Percentiles rank a stretch among this genome's conserved stretches.
phyloP scores from a whole-genome alignment of 2,888 invertebrate species.

The Synergus itoensis region DNA sequence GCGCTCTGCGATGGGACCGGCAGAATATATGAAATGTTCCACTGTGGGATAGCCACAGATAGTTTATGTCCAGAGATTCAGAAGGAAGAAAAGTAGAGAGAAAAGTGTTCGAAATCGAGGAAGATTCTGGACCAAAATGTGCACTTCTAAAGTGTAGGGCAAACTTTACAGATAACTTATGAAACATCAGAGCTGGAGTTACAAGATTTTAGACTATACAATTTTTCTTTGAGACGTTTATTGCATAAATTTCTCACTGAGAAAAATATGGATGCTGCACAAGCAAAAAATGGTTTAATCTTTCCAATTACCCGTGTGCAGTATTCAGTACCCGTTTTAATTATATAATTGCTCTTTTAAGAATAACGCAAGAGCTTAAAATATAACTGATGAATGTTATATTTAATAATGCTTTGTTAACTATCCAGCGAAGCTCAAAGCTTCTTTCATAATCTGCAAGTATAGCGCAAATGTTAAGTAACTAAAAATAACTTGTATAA shows the following conservation, averaged over 20 bases:
- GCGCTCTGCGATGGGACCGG: slow-evolving; percentile 20
- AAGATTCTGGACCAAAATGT: slow-evolving; percentile 12
- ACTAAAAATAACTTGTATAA: too few relatives aligned
- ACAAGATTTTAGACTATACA: background rate
- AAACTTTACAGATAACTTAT: slow-evolving; percentile 14
- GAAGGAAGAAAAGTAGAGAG: slow-evolving; percentile 27
- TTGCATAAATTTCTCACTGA: background rate
- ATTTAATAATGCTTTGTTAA: too few relatives aligned
- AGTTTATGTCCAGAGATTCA: slow-evolving; percentile 22
- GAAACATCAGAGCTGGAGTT: background rate
- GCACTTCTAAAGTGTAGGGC: slow-evolving; percentile 6
- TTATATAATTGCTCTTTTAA: too few relatives aligned
- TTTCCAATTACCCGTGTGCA: too few relatives aligned
- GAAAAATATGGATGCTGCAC: too few relatives aligned
- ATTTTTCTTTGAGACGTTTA: background rate
- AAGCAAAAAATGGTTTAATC: too few relatives aligned
- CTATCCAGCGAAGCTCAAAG: too few relatives aligned
- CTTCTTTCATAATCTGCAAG: too few relatives aligned
- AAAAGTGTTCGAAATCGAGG: background rate
- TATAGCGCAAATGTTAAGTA: too few relatives aligned
- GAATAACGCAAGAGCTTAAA: too few relatives aligned
- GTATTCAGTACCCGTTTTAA: too few relatives aligned
- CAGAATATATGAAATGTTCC: slow-evolving; percentile 17
- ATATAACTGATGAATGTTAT: too few relatives aligned
- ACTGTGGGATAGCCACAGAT: slow-evolving; percentile 14